Evolutionary conservation across 2,888 invertebrate genomes (phyloP).

Genomic region (Sesamia inferens): DNA sequence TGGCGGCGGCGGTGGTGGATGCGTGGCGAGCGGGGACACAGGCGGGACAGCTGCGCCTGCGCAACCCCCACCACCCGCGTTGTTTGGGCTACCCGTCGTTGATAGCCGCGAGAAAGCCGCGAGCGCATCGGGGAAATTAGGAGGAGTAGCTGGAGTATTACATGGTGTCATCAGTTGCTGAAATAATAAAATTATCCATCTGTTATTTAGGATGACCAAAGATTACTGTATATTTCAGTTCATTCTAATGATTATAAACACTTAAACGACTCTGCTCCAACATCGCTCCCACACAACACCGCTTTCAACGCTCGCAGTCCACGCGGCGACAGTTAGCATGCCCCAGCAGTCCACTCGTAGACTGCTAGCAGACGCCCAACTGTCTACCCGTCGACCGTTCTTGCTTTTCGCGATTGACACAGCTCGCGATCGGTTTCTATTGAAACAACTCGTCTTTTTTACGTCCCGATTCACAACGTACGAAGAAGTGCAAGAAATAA

Average conservation of each 20-base stretch:
- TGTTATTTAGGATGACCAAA: background rate
- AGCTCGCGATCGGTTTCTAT: too few relatives aligned
- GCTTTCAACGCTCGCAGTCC: too few relatives aligned
- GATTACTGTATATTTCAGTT: background rate
- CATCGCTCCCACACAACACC: too few relatives aligned
- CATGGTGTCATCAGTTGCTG: slow-evolving; percentile 96
- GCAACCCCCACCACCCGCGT: slow-evolving; percentile 76
- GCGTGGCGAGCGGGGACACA: slow-evolving; percentile 85
- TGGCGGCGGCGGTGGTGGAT: slow-evolving; percentile 79
- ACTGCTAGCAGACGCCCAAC: too few relatives aligned
- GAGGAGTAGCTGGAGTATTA: slow-evolving; percentile 98
- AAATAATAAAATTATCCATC: slow-evolving; percentile 59
- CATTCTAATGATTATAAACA: background rate
- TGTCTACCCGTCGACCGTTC: too few relatives aligned
- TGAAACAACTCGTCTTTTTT: too few relatives aligned
- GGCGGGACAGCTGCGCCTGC: slow-evolving; percentile 78
- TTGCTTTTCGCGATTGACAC: too few relatives aligned
- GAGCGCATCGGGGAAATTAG: slow-evolving; percentile 97
- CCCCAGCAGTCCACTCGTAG: too few relatives aligned
- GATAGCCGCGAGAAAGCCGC: slow-evolving; percentile 97
- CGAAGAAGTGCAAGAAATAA: too few relatives aligned
- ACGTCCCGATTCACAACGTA: too few relatives aligned
- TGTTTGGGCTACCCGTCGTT: slow-evolving; percentile 90
- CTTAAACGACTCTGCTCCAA: too few relatives aligned
- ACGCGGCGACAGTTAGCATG: too few relatives aligned